Base-by-base conservation (phyloP, 2,888 invertebrate genomes). In the Cataglyphis livida region DNA sequence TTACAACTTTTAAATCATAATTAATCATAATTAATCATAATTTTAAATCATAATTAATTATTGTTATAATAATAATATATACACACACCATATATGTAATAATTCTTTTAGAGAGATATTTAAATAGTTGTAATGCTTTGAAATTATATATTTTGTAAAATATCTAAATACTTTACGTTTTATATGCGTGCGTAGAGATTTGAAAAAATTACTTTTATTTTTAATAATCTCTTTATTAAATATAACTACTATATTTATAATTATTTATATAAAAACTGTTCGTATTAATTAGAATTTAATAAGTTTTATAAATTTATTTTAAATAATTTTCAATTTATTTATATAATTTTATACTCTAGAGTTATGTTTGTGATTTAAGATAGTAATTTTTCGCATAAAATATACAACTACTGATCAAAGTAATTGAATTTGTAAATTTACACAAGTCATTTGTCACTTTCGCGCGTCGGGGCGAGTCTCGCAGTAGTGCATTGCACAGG, bases 401-500 rank as follows among this genome's bases (percentile, higher is more conserved):
- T 15, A 21, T n/a, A 35, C 12, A 28, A 28, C 51, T 25, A 32
- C 25, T 25, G 57, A 73, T 54, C 28, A 18, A 25, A 66, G 21
- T 15, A 32, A 44, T 9, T 21, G 48, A 41, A 65, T 25, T 38
- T 9, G 10, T 18, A 15, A 18, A 2, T 3, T 7, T 35, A 35
- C 6, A n/a, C 54, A 28, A 66, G 51, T 41, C 54, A 38, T 28
- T 54, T 35, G 54, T 51, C 75, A 65, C 65, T 65, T 51, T 75
- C 74, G 62, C 64, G 28, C 12, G 21, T 32, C n/a, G 51, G n/a
- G 7, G 35, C 38, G 38, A 64, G 74, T 64, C 44, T 5, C 74
- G 35, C 18, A 57, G 38, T 25, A 18, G 83, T 75, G 82, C 78
- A 85, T 85, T 85, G 84, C 87, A 84, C 82, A 85, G 85, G 81